Conservation (phyloP, 1,140 invertebrate species). For the Apis dorsata region DNA sequence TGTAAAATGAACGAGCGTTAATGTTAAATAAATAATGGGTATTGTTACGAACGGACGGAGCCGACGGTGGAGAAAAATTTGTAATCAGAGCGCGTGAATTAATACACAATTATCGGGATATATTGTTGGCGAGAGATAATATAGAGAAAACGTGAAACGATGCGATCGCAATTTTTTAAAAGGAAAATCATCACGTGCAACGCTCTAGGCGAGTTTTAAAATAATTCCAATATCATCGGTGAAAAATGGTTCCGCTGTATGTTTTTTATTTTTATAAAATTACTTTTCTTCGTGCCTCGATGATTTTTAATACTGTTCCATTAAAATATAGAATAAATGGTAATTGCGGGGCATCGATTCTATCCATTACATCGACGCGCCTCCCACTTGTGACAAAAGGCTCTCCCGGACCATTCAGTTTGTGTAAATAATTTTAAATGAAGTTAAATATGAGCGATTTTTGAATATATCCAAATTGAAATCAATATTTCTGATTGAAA, state of each 20-base stretch:
- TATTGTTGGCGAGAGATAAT: background rate
- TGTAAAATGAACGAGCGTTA: background rate
- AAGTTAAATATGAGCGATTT: conserved; percentile 20
- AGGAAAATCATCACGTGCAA: background rate
- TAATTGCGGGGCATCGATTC: background rate
- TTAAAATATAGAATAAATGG: conserved; percentile 13
- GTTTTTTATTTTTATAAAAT: background rate
- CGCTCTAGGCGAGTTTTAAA: background rate
- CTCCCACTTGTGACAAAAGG: conserved; percentile 5
- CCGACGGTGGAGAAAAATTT: background rate
- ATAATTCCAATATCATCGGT: background rate
- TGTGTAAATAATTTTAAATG: conserved; percentile 14
- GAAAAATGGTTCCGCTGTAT: background rate
- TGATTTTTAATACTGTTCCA: background rate
- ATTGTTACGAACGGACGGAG: no score
- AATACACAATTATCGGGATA: background rate
- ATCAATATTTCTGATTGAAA: conserved; percentile 18
- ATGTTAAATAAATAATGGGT: background rate
- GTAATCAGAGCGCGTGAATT: background rate
- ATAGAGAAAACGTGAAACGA: background rate
- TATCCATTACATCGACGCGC: background rate
- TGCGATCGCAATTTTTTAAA: background rate
- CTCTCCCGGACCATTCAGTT: background rate
- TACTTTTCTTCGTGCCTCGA: background rate
- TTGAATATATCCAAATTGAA: background rate